phyloP scores from a whole-genome alignment of 64 coral and sea anemone species.

The Dendrophyllia cribrosa region DNA sequence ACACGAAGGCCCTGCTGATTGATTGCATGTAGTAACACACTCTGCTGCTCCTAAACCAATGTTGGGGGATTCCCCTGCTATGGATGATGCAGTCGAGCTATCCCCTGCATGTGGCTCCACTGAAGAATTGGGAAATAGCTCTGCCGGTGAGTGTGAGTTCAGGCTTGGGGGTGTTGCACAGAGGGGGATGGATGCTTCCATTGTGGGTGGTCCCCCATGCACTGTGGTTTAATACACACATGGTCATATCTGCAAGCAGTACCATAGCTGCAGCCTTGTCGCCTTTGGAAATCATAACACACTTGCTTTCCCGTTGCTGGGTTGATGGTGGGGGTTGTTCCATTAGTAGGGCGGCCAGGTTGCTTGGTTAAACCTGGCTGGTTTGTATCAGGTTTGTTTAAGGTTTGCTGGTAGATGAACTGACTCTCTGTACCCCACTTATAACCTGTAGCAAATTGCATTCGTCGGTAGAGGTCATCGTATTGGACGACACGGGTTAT shows the following conservation, averaged over 20 bases:
- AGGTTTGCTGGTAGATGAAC: slow-evolving; percentile 9
- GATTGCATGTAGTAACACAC: slow-evolving; percentile 20
- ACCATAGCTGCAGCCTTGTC: slow-evolving; percentile 57
- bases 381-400: slow-evolving; percentile 6
- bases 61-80: slow-evolving; percentile 28
- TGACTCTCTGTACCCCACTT: slow-evolving; percentile 53
- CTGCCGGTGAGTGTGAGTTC: slow-evolving; percentile 57
- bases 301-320: too few species aligned
- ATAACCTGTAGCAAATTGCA: slow-evolving; percentile 43
- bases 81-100: slow-evolving; percentile 31
- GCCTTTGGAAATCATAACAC: slow-evolving; percentile 47
- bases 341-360: not conserved
- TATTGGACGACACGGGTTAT: slow-evolving; percentile 30
- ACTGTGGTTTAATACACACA: slow-evolving; percentile 63
- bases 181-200: slow-evolving; percentile 46
- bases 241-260: slow-evolving; percentile 50
- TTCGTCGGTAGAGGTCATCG: slow-evolving; percentile 37
- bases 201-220: slow-evolving; percentile 40
- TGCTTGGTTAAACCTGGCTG: slow-evolving; percentile 6
- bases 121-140: slow-evolving; percentile 40
- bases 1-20: slow-evolving; percentile 52
- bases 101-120: slow-evolving; percentile 49
- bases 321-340: not conserved
- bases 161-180: slow-evolving; percentile 30
- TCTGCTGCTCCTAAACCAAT: slow-evolving; percentile 2